phyloP scores from a whole-genome alignment of 2,888 invertebrate genomes.

The Acleris sparsana region DNA sequence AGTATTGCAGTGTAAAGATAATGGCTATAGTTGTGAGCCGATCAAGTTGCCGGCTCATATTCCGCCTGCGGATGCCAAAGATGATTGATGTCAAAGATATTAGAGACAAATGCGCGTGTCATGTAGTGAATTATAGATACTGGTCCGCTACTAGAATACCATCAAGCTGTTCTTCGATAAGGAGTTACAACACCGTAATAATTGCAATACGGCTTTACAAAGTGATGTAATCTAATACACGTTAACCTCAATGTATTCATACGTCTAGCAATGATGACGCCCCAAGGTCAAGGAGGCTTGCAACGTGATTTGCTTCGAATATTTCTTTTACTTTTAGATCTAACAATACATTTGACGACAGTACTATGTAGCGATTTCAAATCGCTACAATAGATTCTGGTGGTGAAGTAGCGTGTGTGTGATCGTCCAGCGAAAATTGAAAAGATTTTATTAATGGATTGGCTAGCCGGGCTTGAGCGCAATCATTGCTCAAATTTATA shows the following conservation, averaged over 20 bases:
- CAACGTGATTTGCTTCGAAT: constrained; percentile 23
- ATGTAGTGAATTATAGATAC: constrained; percentile 14
- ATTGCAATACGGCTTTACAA: constrained; percentile 46
- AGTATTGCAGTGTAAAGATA: constrained; percentile 43
- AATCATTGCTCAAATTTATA: constrained; percentile 56
- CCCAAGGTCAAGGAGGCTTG: constrained; percentile 55
- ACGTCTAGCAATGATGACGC: constrained; percentile 51
- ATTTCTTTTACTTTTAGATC: constrained; percentile 7
- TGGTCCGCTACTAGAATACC: constrained; percentile 25
- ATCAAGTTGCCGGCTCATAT: constrained; percentile 45
- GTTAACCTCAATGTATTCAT: constrained; percentile 48
- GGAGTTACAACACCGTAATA: constrained; percentile 27
- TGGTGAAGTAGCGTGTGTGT: constrained; percentile 17
- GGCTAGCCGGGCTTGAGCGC: constrained; percentile 41
- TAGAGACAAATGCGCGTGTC: constrained; percentile 38
- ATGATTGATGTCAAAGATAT: constrained; percentile 47
- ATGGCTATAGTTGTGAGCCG: constrained; percentile 48
- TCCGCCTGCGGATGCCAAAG: constrained; percentile 43
- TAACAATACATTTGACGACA: constrained; percentile 13
- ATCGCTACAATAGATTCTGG: constrained; percentile 38
- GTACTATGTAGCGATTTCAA: constrained; percentile 43
- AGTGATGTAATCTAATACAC: constrained; percentile 51
- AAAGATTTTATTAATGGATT: constrained; percentile 35
- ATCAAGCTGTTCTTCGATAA: constrained; percentile 15
- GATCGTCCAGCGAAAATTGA: constrained; percentile 31